Evolutionary conservation across 1,140 invertebrate species (phyloP).

Genomic region (Zaprionus lachaisei): DNA sequence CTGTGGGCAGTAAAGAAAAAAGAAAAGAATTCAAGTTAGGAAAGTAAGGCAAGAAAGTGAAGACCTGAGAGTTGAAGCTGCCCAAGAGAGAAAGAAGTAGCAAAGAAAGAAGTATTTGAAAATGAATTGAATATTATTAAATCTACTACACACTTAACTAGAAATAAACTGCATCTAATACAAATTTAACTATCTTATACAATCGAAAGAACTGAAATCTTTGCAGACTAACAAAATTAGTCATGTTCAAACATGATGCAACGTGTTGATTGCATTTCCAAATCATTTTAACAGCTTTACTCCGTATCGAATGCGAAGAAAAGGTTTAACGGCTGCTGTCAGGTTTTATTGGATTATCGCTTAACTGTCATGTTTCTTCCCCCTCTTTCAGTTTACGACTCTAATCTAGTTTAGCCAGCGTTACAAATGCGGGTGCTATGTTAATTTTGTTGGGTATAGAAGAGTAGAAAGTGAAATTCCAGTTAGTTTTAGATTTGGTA

Average conservation of each 20-base stretch:
- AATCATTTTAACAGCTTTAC: conserved; percentile 3
- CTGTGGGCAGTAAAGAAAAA: conserved; percentile 26
- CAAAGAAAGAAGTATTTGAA: neutral
- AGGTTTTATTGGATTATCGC: conserved; percentile 27
- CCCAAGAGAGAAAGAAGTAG: neutral
- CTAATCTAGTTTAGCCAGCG: conserved; percentile 5
- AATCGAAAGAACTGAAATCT: neutral
- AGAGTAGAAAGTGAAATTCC: conserved; percentile 21
- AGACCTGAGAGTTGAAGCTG: neutral
- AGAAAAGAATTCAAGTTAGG: neutral
- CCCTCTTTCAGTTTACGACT: neutral
- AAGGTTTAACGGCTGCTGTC: conserved; percentile 13
- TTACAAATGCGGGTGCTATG: conserved; percentile 33
- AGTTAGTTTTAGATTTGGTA: conserved; percentile 9
- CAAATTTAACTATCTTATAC: neutral
- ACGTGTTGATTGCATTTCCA: conserved; percentile 4
- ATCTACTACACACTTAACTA: neutral
- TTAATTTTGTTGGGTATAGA: conserved; percentile 1
- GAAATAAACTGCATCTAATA: neutral
- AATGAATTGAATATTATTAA: neutral
- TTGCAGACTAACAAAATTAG: neutral
- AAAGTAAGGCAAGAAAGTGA: neutral
- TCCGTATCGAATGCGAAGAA: neutral
- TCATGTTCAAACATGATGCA: neutral
- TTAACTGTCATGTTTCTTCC: conserved; percentile 16